Conservation (phyloP, 2,888 invertebrate species). For the Melanargia galathea region DNA sequence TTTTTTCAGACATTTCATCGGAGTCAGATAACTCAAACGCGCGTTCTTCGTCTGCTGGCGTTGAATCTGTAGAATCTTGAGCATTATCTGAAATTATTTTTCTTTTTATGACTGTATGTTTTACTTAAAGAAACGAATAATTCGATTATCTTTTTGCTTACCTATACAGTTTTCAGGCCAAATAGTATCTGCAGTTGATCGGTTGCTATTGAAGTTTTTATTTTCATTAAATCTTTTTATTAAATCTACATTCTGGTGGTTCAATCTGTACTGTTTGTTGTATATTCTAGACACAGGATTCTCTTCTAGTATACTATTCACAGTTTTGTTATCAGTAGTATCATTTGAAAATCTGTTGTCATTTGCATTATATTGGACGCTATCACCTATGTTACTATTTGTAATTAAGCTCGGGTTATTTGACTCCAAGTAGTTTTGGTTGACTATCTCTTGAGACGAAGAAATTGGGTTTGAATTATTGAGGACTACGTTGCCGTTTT, state of each 20-base stretch:
- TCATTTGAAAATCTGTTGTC: conserved; percentile 20
- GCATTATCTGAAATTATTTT: conserved; percentile 34
- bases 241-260: conserved; percentile 48
- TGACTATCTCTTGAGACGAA: conserved; percentile 42
- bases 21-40: conserved; percentile 82
- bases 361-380: conserved; percentile 25
- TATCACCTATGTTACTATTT: conserved; percentile 50
- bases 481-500: conserved; percentile 66
- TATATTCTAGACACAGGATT: conserved; percentile 57
- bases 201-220: conserved; percentile 5
- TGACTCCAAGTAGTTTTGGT: conserved; percentile 34
- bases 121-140: neutral
- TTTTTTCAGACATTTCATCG: conserved; percentile 77
- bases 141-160: conserved; percentile 41
- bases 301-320: conserved; percentile 41
- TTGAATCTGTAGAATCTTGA: conserved; percentile 49
- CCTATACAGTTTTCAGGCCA: conserved; percentile 24
- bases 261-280: conserved; percentile 68
- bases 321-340: conserved; percentile 23
- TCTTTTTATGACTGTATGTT: neutral
- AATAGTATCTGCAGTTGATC: conserved; percentile 6
- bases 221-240: conserved; percentile 6
- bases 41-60: conserved; percentile 79
- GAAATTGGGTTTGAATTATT: conserved; percentile 48
- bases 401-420: conserved; percentile 48